phyloP scores from a whole-genome alignment of 2,888 invertebrate genomes.

The Sphaerophoria taeniata region DNA sequence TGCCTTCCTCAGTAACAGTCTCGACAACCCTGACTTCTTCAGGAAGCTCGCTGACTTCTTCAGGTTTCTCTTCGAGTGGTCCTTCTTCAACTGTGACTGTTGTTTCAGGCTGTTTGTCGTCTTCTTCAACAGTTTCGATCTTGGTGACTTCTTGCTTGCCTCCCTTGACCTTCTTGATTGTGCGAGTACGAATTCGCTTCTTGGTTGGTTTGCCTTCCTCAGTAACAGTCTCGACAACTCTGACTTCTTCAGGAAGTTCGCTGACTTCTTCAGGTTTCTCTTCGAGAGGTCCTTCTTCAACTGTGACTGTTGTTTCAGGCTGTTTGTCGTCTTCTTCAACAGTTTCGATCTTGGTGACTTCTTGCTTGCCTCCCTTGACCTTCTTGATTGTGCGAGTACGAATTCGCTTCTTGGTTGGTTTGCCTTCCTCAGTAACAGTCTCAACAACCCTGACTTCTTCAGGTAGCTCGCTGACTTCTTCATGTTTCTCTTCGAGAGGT shows the following conservation, averaged over 20 bases:
- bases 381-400: constrained; percentile 80
- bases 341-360: constrained; percentile 80
- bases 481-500: constrained; percentile 76
- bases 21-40: constrained; percentile 76
- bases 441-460: constrained; percentile 77
- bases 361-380: constrained; percentile 76
- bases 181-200: constrained; percentile 52
- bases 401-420: constrained; percentile 78
- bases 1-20: constrained; percentile 77
- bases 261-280: constrained; percentile 76
- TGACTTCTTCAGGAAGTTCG: constrained; percentile 75
- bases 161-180: constrained; percentile 76
- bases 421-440: constrained; percentile 77
- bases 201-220: constrained; percentile 76
- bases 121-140: constrained; percentile 79
- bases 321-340: constrained; percentile 79
- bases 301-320: constrained; percentile 79
- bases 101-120: constrained; percentile 77
- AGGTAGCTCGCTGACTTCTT: constrained; percentile 75
- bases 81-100: constrained; percentile 74
- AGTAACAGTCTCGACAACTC: constrained; percentile 79
- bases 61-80: constrained; percentile 76
- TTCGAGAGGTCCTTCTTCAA: constrained; percentile 77
- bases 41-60: constrained; percentile 78
- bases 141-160: constrained; percentile 81